A percentile compares a stretch with the other conserved stretches of the same genome.
phyloP scores from a whole-genome alignment of 2,797 vertebrate species.

The Furcifer pardalis region DNA sequence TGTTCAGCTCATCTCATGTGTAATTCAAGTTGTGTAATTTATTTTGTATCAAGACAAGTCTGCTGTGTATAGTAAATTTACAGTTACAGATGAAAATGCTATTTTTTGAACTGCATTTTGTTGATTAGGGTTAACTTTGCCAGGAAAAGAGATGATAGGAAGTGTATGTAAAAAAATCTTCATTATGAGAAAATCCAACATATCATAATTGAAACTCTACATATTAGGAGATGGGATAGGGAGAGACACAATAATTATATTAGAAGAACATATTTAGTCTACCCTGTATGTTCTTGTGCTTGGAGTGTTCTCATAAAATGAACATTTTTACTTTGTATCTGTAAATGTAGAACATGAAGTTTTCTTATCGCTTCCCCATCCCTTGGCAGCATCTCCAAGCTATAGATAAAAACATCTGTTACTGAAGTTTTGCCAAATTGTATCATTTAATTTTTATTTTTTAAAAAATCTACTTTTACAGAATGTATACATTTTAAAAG shows the following conservation, averaged over 20 bases:
- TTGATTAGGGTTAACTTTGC: constrained; percentile 44
- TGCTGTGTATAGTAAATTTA: constrained; percentile 46
- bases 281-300: constrained; percentile 60
- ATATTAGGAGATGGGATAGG: constrained; percentile 2
- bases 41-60: constrained; percentile 45
- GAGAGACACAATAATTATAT: constrained; percentile 40
- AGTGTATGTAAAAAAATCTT: constrained; percentile 44
- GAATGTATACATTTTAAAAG: constrained; percentile 20
- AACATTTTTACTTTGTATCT: constrained; percentile 57
- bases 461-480: not conserved
- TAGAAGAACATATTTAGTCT: constrained; percentile 71
- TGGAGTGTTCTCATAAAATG: constrained; percentile 69
- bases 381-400: constrained; percentile 56
- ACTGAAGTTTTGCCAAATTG: not conserved
- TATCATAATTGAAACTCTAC: constrained; percentile 35
- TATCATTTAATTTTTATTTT: constrained; percentile 42
- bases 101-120: constrained; percentile 52
- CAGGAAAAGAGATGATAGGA: constrained; percentile 38
- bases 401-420: constrained; percentile 30
- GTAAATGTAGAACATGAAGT: constrained; percentile 68
- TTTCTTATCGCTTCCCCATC: constrained; percentile 47
- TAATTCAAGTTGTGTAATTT: constrained; percentile 58
- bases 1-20: constrained; percentile 59
- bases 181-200: constrained; percentile 44
- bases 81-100: constrained; percentile 41